These are phyloP conservation scores for Hartigia nigra DNA, from an alignment of 2,888 invertebrate genomes.

Conservation along the genomic window DNA sequence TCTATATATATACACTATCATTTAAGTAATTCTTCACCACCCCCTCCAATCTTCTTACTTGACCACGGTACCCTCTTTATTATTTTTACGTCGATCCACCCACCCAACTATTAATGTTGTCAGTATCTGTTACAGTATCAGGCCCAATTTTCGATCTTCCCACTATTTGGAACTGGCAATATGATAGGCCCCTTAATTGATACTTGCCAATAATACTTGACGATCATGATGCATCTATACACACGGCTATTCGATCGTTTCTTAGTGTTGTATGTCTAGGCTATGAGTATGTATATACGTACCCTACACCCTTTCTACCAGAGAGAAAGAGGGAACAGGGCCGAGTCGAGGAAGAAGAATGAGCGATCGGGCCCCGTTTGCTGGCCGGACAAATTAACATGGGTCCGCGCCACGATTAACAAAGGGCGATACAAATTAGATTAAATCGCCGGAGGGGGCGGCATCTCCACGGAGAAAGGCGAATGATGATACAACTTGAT, in stretches of 20 bases:
- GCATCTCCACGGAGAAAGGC: slow-evolving; percentile 57
- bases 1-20: slow-evolving; percentile 4
- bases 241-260: not conserved
- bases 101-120: not conserved
- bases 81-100: slow-evolving; percentile 28
- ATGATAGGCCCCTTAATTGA: not conserved
- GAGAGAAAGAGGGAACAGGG: slow-evolving; percentile 5
- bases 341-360: slow-evolving; percentile 4
- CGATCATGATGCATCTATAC: not conserved
- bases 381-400: slow-evolving; percentile 59
- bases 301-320: not conserved
- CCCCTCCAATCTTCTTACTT: slow-evolving; percentile 8
- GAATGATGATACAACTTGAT: slow-evolving; percentile 64
- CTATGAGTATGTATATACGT: not conserved
- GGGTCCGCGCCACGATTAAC: slow-evolving; percentile 58
- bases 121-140: not conserved
- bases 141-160: not conserved
- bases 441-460: slow-evolving; percentile 65
- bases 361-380: slow-evolving; percentile 23
- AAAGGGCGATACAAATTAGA: slow-evolving; percentile 66
- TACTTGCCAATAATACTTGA: not conserved
- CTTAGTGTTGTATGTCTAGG: not conserved
- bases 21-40: not conserved
- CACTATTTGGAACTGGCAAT: not conserved
- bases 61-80: slow-evolving; percentile 50